These are phyloP conservation scores for Scaptomyza cyrtandrae DNA, from an alignment of 2,888 invertebrate species.

Conservation along the genomic window DNA sequence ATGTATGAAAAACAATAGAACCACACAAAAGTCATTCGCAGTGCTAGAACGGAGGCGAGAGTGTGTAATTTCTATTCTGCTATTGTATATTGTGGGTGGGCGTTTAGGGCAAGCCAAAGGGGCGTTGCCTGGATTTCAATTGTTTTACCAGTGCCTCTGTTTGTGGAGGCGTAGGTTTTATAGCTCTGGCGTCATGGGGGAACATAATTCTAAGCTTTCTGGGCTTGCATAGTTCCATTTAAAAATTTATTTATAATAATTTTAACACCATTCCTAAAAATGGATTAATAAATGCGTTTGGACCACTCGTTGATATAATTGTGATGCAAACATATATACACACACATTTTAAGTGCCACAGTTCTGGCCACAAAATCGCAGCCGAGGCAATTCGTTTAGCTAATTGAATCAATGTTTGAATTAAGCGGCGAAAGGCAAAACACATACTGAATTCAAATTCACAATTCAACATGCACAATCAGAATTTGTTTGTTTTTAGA, in stretches of 20 bases:
- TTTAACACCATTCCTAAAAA: neutral
- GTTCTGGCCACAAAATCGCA: slow-evolving; percentile 1
- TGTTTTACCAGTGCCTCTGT: slow-evolving; percentile 21
- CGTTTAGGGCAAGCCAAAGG: slow-evolving; percentile 9
- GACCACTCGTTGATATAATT: neutral
- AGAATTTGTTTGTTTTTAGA: slow-evolving; percentile 19
- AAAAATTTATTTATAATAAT: neutral
- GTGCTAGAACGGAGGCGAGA: neutral
- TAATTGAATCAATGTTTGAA: slow-evolving; percentile 45
- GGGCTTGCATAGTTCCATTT: neutral
- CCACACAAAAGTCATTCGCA: slow-evolving; percentile 12
- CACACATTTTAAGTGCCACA: neutral
- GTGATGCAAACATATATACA: neutral
- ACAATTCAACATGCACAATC: slow-evolving; percentile 31
- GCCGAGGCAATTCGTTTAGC: slow-evolving; percentile 21
- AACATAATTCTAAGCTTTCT: neutral
- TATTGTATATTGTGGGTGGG: slow-evolving; percentile 5
- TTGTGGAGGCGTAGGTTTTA: slow-evolving; percentile 21
- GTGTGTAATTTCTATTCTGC: slow-evolving; percentile 24
- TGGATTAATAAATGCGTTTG: neutral
- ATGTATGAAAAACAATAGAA: slow-evolving; percentile 39
- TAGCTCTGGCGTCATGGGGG: slow-evolving; percentile 21
- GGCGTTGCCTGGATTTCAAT: slow-evolving; percentile 38
- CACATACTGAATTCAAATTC: slow-evolving; percentile 25
- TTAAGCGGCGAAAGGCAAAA: slow-evolving; percentile 15